A percentile compares a stretch with the other conserved stretches of the same genome.
Conservation (phyloP, 2,113 vertebrate genomes). For the Ameiurus melas region DNA sequence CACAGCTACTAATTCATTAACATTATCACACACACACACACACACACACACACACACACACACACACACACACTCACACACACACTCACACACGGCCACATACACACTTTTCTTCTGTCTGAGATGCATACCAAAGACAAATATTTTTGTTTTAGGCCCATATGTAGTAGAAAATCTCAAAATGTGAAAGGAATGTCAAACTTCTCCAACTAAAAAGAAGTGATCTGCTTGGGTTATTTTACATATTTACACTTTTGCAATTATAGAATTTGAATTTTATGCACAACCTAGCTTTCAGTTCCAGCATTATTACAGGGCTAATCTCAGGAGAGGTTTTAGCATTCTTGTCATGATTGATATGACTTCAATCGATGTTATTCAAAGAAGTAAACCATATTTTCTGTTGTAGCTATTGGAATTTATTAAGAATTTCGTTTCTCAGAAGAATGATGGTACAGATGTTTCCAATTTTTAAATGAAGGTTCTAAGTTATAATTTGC, state of each 20-base stretch:
- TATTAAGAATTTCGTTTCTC: not conserved
- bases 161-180: too few species aligned
- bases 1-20: slow-evolving; percentile 30
- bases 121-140: too few species aligned
- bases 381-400: not conserved
- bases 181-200: not conserved
- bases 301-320: not conserved
- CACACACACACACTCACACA: not conserved
- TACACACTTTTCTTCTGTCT: too few species aligned
- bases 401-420: too few species aligned
- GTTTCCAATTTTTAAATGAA: not conserved
- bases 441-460: not conserved
- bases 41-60: not conserved
- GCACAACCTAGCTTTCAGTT: not conserved
- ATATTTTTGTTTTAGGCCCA: too few species aligned
- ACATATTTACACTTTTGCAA: not conserved
- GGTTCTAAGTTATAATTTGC: not conserved
- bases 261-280: not conserved
- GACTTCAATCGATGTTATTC: not conserved
- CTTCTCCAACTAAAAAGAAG: not conserved
- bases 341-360: not conserved
- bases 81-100: not conserved
- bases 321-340: not conserved
- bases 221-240: not conserved
- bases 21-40: not conserved